Base-by-base conservation (phyloP, 2,797 vertebrate genomes). In the Oreonectes daqikongensis region DNA sequence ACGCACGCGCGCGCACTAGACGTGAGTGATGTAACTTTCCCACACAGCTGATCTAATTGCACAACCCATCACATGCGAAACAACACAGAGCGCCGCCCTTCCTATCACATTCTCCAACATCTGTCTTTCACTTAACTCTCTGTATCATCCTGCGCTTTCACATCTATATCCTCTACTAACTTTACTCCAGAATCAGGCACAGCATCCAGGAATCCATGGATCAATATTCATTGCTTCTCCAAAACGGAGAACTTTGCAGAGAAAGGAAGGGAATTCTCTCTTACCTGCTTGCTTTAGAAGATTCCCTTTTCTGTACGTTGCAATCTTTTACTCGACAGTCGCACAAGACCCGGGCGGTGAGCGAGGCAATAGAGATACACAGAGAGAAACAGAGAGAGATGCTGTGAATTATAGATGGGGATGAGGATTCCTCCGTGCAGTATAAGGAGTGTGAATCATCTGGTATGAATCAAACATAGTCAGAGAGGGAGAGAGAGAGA, bases 391-490 rank as follows among this genome's bases (percentile, higher is more conserved):
- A 38, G 30, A 52, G 60, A 42, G 69, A 24, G 48, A 11, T 14
- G 26, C 30, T 48, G 38, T 75, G n/a, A 59, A 57, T 68, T 75
- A 68, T 67, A 53, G 73, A 75, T 59, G 38, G 14, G 30, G 52
- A 60, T 32, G 52, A 68, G 73, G 64, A 50, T 75, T 75, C 40
- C 64, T 53, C 65, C 26, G 32, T 52, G 52, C 50, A n/a, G 52
- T 53, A 67, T 46, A 57, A 57, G 12, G 63, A 59, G 38, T 75
- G 64, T 68, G 73, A 46, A 68, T 75, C 73, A 59, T 59, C 64
- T 59, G 40, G n/a, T 26, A 75, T 75, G 64, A 75, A 68, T 75
- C 50, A 46, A 75, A 59, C 73, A 44, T 67, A 67, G 72, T 75
- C 63, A 59, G 38, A 30, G 42, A 64, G 22, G n/a, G 32, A 74